These are phyloP conservation scores for Oncorhynchus tshawytscha DNA, from an alignment of 2,113 vertebrate genomes.

Conservation along the genomic window DNA sequence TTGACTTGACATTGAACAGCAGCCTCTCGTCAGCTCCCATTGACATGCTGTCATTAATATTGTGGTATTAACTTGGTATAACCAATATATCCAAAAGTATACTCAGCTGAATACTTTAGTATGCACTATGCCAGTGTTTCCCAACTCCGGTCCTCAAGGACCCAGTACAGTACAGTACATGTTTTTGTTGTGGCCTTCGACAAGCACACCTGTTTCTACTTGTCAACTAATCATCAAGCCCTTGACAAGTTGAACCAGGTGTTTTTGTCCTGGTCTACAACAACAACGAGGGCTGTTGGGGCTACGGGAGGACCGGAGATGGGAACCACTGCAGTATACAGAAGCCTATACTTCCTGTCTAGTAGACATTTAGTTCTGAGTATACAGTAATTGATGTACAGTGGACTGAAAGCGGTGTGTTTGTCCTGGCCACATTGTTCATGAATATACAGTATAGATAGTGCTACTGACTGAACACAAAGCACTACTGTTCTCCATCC, in stretches of 20 bases:
- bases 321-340: background rate
- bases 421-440: conserved; percentile 8
- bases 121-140: background rate
- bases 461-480: background rate
- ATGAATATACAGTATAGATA: conserved; percentile 13
- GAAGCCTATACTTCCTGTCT: background rate
- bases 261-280: no score
- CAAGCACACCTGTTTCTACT: no score
- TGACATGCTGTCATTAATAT: conserved; percentile 49
- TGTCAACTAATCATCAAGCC: no score
- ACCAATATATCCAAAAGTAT: background rate
- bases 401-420: conserved; percentile 2
- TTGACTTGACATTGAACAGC: conserved; percentile 50
- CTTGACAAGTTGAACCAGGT: no score
- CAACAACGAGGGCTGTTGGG: no score
- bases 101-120: no score
- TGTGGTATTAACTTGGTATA: conserved; percentile 23
- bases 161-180: no score
- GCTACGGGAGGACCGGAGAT: no score
- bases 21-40: conserved; percentile 13
- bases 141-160: no score
- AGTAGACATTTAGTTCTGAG: background rate
- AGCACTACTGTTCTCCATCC: no score
- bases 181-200: no score
- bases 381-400: no score